phyloP scores from a whole-genome alignment of 2,113 vertebrate species.

The Melanerpes aurifrons region DNA sequence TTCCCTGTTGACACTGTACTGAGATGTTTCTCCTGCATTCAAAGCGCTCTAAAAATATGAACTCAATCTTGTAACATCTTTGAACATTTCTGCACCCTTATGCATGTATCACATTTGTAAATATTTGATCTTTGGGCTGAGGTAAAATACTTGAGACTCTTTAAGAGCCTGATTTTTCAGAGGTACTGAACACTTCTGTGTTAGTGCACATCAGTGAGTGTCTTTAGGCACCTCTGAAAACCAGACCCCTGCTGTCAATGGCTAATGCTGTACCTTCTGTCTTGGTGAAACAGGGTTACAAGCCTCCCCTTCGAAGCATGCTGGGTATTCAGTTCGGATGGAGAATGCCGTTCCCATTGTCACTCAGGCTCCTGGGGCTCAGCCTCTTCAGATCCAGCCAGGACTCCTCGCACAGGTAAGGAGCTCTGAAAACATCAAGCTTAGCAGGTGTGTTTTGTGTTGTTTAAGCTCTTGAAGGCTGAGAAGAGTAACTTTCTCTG shows the following conservation, averaged over 20 bases:
- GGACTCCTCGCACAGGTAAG: constrained; percentile 97
- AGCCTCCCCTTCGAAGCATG: constrained; percentile 95
- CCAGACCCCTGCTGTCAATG: neutral
- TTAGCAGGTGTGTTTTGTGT: neutral
- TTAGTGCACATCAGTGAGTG: fast-evolving
- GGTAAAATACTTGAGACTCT: neutral
- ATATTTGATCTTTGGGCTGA: neutral
- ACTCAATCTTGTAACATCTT: neutral
- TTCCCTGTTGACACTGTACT: neutral
- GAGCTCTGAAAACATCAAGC: neutral
- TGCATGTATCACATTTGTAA: neutral
- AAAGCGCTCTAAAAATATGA: neutral
- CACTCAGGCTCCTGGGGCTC: constrained; percentile 94
- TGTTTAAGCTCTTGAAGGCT: neutral
- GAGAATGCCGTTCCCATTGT: constrained; percentile 98
- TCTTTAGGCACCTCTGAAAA: neutral
- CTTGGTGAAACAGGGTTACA: constrained; percentile 86
- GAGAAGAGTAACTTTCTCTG: neutral
- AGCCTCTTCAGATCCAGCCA: constrained; percentile 96
- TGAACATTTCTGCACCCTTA: neutral
- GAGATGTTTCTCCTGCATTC: neutral
- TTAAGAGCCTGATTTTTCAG: neutral
- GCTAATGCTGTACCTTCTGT: constrained; percentile 34
- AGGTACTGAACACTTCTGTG: neutral
- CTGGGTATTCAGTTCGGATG: constrained; percentile 96